Evolutionary conservation across 1,140 invertebrate species (phyloP), one percentile per base, ranked within the genome.

Genomic region (Drosophila rhopaloa): DNA sequence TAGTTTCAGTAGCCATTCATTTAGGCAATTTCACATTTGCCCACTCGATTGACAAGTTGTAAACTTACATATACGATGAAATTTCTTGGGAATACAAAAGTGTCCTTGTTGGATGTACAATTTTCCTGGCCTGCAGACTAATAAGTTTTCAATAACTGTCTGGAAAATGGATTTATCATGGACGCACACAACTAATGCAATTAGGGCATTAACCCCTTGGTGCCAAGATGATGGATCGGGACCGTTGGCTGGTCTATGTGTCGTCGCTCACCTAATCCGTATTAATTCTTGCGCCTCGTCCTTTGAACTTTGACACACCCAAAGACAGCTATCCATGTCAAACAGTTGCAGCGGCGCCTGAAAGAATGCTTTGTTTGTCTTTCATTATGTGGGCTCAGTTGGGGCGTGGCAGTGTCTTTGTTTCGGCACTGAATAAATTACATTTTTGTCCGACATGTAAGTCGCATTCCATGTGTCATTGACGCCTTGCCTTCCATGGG

Each of bases 351-450:
- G 67, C 46, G 55, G 60, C 66, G 76, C 76, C 83, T 77, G 67
- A 71, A 78, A 86, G 82, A 74, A 88, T 71, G 80, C 76, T 72
- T 80, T 88, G 84, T 88, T 83, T 89, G 72, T 60, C 76, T 89
- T 88, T 79, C 83, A 88, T 88, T 88, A 88, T 68, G 67, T 63
- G 63, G 56, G 62, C 62, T 59, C 59, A 5, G 43, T 37, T 19
- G 38, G 10, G 55, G 62, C 32, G 50, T 58, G 66, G 47, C 62
- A 53, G 29, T 65, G 48, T 55, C 41, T 41, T 81, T 81, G 78
- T 73, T 51, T 50, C 51, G 32, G 16, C 44, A 60, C 55, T 41
- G 68, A 72, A 72, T 72, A 72, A 72, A 72, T 72, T 71, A 71
- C 68, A 71, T 70, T 57, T 70, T 56, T 57, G 65, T 2, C 35